phyloP scores from a whole-genome alignment of 2,888 invertebrate genomes.

The Eristalinus sepulchralis region DNA sequence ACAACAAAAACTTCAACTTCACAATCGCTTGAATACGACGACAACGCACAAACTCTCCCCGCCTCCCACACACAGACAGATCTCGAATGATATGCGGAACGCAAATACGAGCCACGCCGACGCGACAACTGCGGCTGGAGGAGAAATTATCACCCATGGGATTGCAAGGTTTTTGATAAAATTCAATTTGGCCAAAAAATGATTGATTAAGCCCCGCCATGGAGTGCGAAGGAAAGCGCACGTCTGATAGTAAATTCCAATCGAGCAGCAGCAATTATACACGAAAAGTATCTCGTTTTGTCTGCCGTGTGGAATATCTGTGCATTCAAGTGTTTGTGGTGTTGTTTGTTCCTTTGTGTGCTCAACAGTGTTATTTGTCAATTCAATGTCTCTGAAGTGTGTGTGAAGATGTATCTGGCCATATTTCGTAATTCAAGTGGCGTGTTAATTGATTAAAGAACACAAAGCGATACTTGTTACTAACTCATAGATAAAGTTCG shows the following conservation, averaged over 20 bases:
- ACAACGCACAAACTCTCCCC: background rate
- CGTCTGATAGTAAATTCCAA: background rate
- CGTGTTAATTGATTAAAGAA: slow-evolving; percentile 20
- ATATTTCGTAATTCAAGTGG: slow-evolving; percentile 5
- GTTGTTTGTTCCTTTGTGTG: background rate
- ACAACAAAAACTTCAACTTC: slow-evolving; percentile 2
- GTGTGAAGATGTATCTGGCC: background rate
- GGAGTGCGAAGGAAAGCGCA: background rate
- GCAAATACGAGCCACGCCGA: background rate
- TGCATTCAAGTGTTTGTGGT: background rate
- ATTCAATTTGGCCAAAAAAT: slow-evolving; percentile 9
- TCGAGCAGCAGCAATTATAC: background rate
- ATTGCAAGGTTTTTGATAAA: background rate
- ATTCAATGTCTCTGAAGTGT: slow-evolving; percentile 6
- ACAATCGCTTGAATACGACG: slow-evolving; percentile 3
- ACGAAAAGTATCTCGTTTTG: background rate
- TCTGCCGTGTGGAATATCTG: background rate
- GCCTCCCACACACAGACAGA: background rate
- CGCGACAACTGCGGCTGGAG: background rate
- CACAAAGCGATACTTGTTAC: background rate
- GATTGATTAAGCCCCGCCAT: slow-evolving; percentile 17
- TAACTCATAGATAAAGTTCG: background rate
- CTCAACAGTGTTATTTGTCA: background rate
- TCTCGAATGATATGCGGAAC: background rate
- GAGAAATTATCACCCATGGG: slow-evolving; percentile 9